phyloP scores from a whole-genome alignment of 2,113 vertebrate species.

The Pelecanoides urinatrix region DNA sequence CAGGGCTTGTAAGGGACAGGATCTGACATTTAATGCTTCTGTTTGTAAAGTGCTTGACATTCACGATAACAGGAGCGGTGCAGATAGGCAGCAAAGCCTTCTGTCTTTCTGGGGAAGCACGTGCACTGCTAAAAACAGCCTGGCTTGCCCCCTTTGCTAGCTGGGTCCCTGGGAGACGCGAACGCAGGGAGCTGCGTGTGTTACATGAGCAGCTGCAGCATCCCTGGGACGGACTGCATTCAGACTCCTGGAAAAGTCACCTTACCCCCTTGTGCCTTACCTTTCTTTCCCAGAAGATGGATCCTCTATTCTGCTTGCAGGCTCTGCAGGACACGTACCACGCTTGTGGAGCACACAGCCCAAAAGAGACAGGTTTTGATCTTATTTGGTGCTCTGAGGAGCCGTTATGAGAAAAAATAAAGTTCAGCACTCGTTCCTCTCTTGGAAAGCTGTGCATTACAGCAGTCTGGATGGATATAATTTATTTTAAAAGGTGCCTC shows the following conservation, averaged over 20 bases:
- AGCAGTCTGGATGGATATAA: background rate
- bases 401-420: background rate
- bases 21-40: constrained; percentile 65
- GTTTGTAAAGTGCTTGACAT: constrained; percentile 56
- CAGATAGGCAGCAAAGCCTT: background rate
- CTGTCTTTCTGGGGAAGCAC: background rate
- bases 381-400: background rate
- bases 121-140: background rate
- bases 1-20: constrained; percentile 56
- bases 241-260: background rate
- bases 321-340: fast-evolving
- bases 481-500: background rate
- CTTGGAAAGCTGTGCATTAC: background rate
- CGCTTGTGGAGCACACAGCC: background rate
- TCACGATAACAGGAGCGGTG: background rate
- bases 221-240: background rate
- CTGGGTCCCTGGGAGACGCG: background rate
- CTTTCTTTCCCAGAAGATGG: background rate
- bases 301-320: fast-evolving
- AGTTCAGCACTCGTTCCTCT: background rate
- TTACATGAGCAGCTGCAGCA: background rate
- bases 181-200: fast-evolving
- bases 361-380: background rate
- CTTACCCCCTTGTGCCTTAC: background rate
- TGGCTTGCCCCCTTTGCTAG: background rate